These are phyloP conservation scores for Leptinotarsa juncta DNA, from an alignment of 2,888 invertebrate species.

Conservation along the genomic window DNA sequence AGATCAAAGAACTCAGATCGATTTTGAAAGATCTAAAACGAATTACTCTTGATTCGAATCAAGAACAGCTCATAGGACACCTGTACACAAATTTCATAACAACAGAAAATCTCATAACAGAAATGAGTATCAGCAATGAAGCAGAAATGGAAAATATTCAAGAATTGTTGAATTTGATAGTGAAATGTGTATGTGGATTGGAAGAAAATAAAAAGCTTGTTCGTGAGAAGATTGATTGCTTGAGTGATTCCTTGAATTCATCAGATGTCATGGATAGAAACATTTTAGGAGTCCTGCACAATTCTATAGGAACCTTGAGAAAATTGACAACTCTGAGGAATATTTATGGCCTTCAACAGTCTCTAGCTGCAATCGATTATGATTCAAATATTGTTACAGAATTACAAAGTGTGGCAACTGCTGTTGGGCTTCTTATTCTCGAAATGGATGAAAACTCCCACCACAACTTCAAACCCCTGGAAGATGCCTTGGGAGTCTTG, in stretches of 20 bases:
- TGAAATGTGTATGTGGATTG: neutral
- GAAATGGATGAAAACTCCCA: neutral
- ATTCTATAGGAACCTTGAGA: neutral
- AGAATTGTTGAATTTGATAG: slow-evolving; percentile 4
- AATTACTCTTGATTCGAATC: neutral
- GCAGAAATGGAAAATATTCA: slow-evolving; percentile 13
- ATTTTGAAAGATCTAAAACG: slow-evolving; percentile 11
- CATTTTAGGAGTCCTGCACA: neutral
- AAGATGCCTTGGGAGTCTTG: slow-evolving; percentile 9
- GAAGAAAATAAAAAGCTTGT: slow-evolving; percentile 8
- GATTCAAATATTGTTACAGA: neutral
- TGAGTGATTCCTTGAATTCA: neutral
- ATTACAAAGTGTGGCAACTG: neutral
- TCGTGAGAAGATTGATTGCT: neutral
- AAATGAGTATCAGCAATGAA: slow-evolving; percentile 3
- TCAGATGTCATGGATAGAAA: neutral
- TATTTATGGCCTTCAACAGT: neutral
- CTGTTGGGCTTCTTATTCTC: neutral
- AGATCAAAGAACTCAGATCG: neutral
- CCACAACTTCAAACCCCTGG: neutral
- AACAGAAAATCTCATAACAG: neutral
- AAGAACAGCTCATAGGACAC: neutral
- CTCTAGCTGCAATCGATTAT: neutral
- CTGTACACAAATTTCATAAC: neutral
- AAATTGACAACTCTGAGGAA: slow-evolving; percentile 10